Evolutionary conservation across 1,140 invertebrate species (phyloP).

Genomic region (Panonychus citri): DNA sequence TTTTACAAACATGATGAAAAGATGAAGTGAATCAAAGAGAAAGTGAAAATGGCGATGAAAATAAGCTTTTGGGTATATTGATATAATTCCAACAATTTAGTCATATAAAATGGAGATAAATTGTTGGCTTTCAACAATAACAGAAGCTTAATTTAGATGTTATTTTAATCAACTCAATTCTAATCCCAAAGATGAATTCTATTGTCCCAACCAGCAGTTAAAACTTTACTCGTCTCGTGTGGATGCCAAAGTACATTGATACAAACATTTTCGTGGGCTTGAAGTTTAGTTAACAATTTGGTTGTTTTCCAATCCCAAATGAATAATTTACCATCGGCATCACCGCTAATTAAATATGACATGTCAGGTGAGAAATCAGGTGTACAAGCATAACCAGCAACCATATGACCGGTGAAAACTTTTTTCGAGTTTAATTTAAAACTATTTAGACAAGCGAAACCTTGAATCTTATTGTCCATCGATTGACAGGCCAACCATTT

Average conservation of each 20-base stretch:
- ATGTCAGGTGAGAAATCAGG: constrained; percentile 97
- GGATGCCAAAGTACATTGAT: constrained; percentile 91
- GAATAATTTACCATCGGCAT: constrained; percentile 95
- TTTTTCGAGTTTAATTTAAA: constrained; percentile 97
- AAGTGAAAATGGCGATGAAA: too few relatives aligned
- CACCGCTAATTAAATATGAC: constrained; percentile 96
- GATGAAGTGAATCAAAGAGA: too few relatives aligned
- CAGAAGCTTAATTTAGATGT: too few relatives aligned
- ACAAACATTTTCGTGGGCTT: constrained; percentile 93
- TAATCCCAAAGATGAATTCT: constrained; percentile 96
- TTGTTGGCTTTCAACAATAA: too few relatives aligned
- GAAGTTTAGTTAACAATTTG: constrained; percentile 87
- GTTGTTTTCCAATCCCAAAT: constrained; percentile 99
- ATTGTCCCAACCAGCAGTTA: constrained; percentile 94
- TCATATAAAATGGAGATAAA: too few relatives aligned
- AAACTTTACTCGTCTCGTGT: constrained; percentile 86
- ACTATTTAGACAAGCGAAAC: constrained; percentile 86
- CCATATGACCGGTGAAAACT: constrained; percentile 94
- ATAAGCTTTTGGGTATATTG: too few relatives aligned
- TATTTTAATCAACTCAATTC: too few relatives aligned
- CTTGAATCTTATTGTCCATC: constrained; percentile 97
- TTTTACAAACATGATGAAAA: too few relatives aligned
- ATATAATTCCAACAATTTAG: too few relatives aligned
- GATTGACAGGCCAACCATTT: constrained; percentile 98
- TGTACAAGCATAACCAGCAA: constrained; percentile 91